Evolutionary conservation across 2,113 vertebrate genomes (phyloP), one percentile per base, ranked within the genome.

Genomic region (Aphelocoma coerulescens): DNA sequence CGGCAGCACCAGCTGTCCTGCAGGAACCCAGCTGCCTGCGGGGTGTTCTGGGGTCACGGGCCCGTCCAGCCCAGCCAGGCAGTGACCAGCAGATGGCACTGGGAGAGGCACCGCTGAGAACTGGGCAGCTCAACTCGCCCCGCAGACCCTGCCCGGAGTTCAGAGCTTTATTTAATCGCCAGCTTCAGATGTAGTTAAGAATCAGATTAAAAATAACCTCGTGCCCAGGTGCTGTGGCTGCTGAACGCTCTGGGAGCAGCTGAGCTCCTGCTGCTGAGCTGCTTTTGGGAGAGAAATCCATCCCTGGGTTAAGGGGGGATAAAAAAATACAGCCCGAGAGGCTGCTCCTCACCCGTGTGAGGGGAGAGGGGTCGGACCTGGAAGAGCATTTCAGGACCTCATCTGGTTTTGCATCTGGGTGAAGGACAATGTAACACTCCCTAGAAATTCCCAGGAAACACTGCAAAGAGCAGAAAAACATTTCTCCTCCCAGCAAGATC

Each of bases 1-100:
- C 16, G 3, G 61, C 87, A 75, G 58, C 71, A 12, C 12, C 89
- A 30, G 67, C n/a, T 78, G 24, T 44, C 16, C 24, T 9, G 54
- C 93, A 59, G 87, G 85, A 39, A 16, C 28, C 15, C 88, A 21
- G 89, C 88, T 71, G 91, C 62, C 32, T 3, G 33, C 0, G 8
- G 90, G 88, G n/a, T 92, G 35, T 33, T 51, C 44, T 57, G 27
- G 52, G 92, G 84, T 88, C 95, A 74, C 3, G 13, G 81, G 48
- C 78, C 41, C 3, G 1, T 1, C 39, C 7, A 24, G 68, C 68
- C 92, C 87, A 6, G 69, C 69, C 15, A 10, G 48, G 14, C 4
- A 10, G 35, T 79, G 83, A 59, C 94, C 95, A 63, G 95, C 93
- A 97, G 96, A 90, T 96, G 95, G 95, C 95, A n/a, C 65, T 37